phyloP scores from a whole-genome alignment of 2,888 invertebrate genomes.

The Xylota sylvarum region DNA sequence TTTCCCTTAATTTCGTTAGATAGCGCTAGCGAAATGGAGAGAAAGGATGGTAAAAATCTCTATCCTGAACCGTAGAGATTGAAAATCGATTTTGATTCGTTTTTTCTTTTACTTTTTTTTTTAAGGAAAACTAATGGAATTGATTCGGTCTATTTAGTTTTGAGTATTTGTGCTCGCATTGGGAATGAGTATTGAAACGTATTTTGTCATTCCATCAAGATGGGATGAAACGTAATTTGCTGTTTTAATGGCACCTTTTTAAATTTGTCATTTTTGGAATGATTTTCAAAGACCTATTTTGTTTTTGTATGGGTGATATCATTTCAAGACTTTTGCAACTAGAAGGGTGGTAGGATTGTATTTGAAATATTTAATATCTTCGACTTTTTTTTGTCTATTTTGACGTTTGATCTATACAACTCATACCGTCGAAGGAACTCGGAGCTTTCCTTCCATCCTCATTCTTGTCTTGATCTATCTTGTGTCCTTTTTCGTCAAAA shows the following conservation, averaged over 20 bases:
- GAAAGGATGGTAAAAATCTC: slow-evolving; percentile 50
- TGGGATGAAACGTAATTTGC: slow-evolving; percentile 1
- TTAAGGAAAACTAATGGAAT: slow-evolving; percentile 61
- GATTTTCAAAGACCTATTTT: too few species aligned
- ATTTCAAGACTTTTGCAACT: too few species aligned
- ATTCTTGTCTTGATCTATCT: too few species aligned
- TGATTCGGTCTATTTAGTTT: slow-evolving; percentile 71
- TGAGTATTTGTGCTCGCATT: slow-evolving; percentile 42
- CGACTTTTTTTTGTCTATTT: too few species aligned
- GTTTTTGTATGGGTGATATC: too few species aligned
- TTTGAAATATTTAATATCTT: too few species aligned
- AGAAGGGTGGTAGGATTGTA: too few species aligned
- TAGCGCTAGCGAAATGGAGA: slow-evolving; percentile 21
- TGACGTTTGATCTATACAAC: too few species aligned
- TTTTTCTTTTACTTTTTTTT: slow-evolving; percentile 18
- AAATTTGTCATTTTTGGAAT: not conserved
- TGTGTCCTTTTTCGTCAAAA: too few species aligned
- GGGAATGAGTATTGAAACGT: not conserved
- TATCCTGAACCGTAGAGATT: slow-evolving; percentile 42
- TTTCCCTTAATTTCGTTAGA: slow-evolving; percentile 69
- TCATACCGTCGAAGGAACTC: too few species aligned
- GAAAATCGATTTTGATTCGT: slow-evolving; percentile 59
- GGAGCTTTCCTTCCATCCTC: too few species aligned
- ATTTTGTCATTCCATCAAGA: slow-evolving; percentile 1
- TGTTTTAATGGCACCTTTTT: not conserved